Conservation (phyloP, 2,888 invertebrate species). For the Fragum whitleyi region DNA sequence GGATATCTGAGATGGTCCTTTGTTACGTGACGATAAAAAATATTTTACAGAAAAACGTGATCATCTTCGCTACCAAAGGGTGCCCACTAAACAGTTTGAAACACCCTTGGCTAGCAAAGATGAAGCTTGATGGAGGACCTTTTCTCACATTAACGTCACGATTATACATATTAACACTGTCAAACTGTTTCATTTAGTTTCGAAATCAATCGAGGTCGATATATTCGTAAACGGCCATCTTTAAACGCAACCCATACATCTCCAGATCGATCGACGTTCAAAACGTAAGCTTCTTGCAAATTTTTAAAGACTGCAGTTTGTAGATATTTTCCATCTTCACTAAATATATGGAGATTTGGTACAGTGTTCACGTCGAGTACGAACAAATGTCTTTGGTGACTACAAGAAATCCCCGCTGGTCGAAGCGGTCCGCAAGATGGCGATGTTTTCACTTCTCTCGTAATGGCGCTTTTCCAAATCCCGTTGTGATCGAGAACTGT, state of each 20-base stretch:
- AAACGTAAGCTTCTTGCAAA: slow-evolving; percentile 46
- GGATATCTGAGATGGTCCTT: too few relatives aligned
- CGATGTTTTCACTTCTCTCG: slow-evolving; percentile 47
- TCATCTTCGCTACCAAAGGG: too few relatives aligned
- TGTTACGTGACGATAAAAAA: too few relatives aligned
- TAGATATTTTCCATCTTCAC: slow-evolving; percentile 54
- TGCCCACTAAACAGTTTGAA: too few relatives aligned
- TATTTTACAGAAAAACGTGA: too few relatives aligned
- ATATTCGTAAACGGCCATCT: slow-evolving; percentile 55
- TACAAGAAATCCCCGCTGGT: slow-evolving; percentile 55
- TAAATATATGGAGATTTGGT: slow-evolving; percentile 55
- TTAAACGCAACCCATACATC: slow-evolving; percentile 60
- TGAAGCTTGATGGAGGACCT: too few relatives aligned
- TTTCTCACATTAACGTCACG: too few relatives aligned
- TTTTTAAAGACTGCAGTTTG: slow-evolving; percentile 59
- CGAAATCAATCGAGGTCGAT: slow-evolving; percentile 43
- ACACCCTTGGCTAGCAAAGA: too few relatives aligned
- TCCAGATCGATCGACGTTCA: slow-evolving; percentile 49
- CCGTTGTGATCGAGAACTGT: slow-evolving; percentile 58
- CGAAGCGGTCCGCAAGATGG: slow-evolving; percentile 38
- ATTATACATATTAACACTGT: too few relatives aligned
- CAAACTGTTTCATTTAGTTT: not conserved
- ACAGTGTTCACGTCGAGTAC: slow-evolving; percentile 46
- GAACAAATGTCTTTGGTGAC: slow-evolving; percentile 53
- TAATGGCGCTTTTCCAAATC: slow-evolving; percentile 55